These are phyloP conservation scores for Ennomos fuscantarius DNA, from an alignment of 2,888 invertebrate genomes.

Conservation along the genomic window DNA sequence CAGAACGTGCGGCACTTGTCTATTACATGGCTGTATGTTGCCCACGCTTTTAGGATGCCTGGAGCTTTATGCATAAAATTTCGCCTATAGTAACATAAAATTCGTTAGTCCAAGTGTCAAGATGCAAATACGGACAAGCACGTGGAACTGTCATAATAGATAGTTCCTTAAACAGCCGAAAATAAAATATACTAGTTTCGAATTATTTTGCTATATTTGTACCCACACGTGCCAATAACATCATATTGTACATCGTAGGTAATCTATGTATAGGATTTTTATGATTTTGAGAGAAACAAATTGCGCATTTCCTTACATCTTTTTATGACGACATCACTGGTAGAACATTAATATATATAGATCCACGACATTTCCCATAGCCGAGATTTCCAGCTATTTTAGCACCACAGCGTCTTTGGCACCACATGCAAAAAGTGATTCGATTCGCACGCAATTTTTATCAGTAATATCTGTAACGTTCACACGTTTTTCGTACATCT, in stretches of 20 bases:
- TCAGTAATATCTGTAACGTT: constrained; percentile 20
- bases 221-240: constrained; percentile 68
- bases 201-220: no score
- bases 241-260: constrained; percentile 42
- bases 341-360: constrained; percentile 59
- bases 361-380: constrained; percentile 64
- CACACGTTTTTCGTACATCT: constrained; percentile 35
- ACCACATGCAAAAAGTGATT: constrained; percentile 51
- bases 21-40: constrained; percentile 69
- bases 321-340: constrained; percentile 54
- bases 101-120: neutral
- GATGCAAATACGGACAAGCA: constrained; percentile 7
- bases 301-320: constrained; percentile 71
- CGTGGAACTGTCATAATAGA: constrained; percentile 20
- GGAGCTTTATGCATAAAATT: constrained; percentile 52
- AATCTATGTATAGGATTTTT: constrained; percentile 47
- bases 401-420: constrained; percentile 72
- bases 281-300: constrained; percentile 56
- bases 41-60: constrained; percentile 66
- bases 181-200: constrained; percentile 11
- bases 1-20: constrained; percentile 79
- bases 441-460: constrained; percentile 43
- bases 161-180: constrained; percentile 13
- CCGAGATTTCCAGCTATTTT: constrained; percentile 69
- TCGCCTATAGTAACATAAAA: neutral